Conservation (phyloP, 2,797 vertebrate genomes). For the Novumbra hubbsi region DNA sequence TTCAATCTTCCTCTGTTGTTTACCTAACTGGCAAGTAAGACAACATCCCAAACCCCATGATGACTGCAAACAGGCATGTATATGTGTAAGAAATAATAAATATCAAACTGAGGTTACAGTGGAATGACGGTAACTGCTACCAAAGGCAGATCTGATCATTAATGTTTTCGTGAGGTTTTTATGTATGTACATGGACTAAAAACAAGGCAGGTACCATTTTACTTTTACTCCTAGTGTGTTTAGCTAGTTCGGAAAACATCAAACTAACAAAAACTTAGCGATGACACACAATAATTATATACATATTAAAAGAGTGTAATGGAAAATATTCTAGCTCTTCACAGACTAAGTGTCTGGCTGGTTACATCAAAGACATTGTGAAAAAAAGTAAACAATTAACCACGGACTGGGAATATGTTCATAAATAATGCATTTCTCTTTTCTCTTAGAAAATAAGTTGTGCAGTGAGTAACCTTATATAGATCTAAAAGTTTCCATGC, state of each 20-base stretch:
- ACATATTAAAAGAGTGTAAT: conserved; percentile 66
- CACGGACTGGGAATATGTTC: conserved; percentile 82
- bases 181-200: conserved; percentile 20
- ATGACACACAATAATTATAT: conserved; percentile 73
- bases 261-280: conserved; percentile 66
- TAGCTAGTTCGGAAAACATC: background rate
- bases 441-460: conserved; percentile 80
- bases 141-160: background rate
- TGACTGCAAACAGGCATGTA: conserved; percentile 28
- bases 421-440: conserved; percentile 83
- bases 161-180: background rate
- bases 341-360: conserved; percentile 74
- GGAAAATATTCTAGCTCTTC: conserved; percentile 71
- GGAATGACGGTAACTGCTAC: conserved; percentile 15
- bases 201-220: conserved; percentile 24
- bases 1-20: conserved; percentile 40
- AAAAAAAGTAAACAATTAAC: conserved; percentile 84
- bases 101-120: background rate
- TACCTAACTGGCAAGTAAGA: conserved; percentile 30
- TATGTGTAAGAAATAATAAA: background rate
- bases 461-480: conserved; percentile 79
- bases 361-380: conserved; percentile 85
- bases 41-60: conserved; percentile 33
- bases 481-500: conserved; percentile 81
- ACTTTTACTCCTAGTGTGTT: background rate